Percentiles rank a stretch among this genome's conserved stretches.
These are phyloP conservation scores for Guaruba guarouba DNA, from an alignment of 2,113 vertebrate genomes.

Conservation along the genomic window DNA sequence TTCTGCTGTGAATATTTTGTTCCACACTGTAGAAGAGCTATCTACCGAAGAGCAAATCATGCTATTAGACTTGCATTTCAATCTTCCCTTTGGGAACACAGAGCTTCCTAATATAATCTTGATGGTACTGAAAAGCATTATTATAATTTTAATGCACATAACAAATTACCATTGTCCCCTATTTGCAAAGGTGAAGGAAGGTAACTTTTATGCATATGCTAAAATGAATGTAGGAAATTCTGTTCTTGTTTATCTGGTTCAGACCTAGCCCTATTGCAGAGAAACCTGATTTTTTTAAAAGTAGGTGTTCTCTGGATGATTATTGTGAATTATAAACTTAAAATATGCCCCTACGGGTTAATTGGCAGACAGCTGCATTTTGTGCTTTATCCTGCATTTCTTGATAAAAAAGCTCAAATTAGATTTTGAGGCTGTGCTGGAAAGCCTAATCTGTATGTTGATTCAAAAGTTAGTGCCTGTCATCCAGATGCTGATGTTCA, in stretches of 20 bases:
- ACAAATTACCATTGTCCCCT: background rate
- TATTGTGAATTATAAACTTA: background rate
- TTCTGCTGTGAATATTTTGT: slow-evolving; percentile 19
- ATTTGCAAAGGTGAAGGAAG: background rate
- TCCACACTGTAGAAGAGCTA: background rate
- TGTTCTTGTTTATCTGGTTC: background rate
- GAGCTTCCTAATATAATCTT: background rate
- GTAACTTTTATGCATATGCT: background rate
- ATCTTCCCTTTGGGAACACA: slow-evolving; percentile 37
- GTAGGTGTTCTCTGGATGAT: background rate
- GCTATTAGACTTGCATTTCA: background rate
- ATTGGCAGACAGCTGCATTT: background rate
- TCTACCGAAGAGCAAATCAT: background rate
- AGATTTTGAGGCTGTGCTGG: background rate
- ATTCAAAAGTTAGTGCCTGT: rapidly evolving
- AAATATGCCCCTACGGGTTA: background rate
- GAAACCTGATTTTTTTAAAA: background rate
- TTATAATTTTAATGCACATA: background rate
- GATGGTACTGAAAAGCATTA: background rate
- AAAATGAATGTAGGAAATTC: background rate
- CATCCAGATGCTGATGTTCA: rapidly evolving
- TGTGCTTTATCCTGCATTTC: background rate
- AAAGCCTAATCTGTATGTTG: background rate
- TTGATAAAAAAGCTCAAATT: background rate
- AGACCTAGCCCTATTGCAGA: background rate